phyloP scores from a whole-genome alignment of 1,140 invertebrate species.

The Gryllus bimaculatus region DNA sequence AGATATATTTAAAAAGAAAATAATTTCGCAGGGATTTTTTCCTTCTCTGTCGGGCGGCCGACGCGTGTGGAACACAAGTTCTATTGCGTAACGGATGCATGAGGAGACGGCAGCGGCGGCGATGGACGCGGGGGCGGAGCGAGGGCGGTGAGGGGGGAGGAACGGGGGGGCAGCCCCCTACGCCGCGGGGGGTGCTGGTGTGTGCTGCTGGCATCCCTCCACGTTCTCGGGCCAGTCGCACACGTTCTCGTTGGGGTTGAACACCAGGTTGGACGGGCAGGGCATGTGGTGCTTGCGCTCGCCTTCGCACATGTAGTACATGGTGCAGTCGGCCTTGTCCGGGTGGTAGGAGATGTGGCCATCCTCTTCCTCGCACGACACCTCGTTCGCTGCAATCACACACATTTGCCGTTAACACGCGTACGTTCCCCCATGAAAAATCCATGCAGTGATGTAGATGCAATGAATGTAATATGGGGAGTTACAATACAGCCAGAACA shows the following conservation, averaged over 20 bases:
- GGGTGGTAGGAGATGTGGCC: constrained; percentile 87
- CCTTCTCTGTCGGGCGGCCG: no score
- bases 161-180: constrained; percentile 2
- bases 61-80: no score
- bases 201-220: constrained; percentile 73
- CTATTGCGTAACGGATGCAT: not conserved
- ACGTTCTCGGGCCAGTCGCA: constrained; percentile 96
- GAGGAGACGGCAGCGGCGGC: not conserved
- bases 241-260: constrained; percentile 86
- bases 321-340: constrained; percentile 83
- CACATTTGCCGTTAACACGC: not conserved
- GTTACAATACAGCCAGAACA: not conserved
- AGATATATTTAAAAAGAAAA: no score
- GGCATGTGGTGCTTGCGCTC: constrained; percentile 94
- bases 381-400: constrained; percentile 62
- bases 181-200: constrained; percentile 57
- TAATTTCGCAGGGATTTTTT: no score
- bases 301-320: constrained; percentile 93
- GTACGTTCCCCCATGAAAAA: no score
- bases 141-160: not conserved
- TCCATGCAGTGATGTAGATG: no score
- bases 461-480: no score
- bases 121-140: not conserved
- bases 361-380: constrained; percentile 84
- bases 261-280: constrained; percentile 88